Conservation (phyloP, 2,113 vertebrate genomes). For the Sinosuthora webbiana region DNA sequence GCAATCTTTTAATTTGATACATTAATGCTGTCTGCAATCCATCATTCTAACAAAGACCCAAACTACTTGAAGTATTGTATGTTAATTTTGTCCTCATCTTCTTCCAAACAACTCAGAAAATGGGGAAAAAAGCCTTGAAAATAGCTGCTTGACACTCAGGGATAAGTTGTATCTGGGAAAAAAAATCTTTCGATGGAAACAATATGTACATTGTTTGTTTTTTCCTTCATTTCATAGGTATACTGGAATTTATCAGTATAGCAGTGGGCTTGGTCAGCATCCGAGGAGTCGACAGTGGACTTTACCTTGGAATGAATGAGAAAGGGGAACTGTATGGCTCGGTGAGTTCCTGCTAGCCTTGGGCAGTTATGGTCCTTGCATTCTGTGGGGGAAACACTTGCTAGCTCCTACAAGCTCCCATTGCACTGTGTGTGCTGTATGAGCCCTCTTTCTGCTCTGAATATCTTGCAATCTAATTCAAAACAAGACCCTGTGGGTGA, state of each 20-base stretch:
- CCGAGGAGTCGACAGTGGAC: constrained; percentile 96
- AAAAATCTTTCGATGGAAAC: not conserved
- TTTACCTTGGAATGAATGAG: constrained; percentile 96
- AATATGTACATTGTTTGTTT: constrained; percentile 26
- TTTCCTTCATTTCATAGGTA: constrained; percentile 78
- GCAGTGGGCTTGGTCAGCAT: constrained; percentile 98
- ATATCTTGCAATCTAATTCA: not conserved
- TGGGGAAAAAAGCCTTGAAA: not conserved
- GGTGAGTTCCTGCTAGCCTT: constrained; percentile 78
- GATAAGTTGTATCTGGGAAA: not conserved
- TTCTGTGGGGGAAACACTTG: not conserved
- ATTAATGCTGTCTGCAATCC: not conserved
- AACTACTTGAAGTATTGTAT: not conserved
- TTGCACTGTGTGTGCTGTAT: not conserved
- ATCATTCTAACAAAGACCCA: not conserved
- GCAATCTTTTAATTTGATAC: not conserved
- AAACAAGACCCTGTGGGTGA: not conserved
- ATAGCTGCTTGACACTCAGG: not conserved
- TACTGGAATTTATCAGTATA: constrained; percentile 99
- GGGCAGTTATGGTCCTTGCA: not conserved
- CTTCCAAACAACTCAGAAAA: not conserved
- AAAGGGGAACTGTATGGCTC: constrained; percentile 94
- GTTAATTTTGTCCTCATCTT: not conserved
- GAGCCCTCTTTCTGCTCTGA: not conserved
- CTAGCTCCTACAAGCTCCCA: not conserved